Base-by-base conservation (phyloP, 2,888 invertebrate species). In the Drosophila niveifrons region DNA sequence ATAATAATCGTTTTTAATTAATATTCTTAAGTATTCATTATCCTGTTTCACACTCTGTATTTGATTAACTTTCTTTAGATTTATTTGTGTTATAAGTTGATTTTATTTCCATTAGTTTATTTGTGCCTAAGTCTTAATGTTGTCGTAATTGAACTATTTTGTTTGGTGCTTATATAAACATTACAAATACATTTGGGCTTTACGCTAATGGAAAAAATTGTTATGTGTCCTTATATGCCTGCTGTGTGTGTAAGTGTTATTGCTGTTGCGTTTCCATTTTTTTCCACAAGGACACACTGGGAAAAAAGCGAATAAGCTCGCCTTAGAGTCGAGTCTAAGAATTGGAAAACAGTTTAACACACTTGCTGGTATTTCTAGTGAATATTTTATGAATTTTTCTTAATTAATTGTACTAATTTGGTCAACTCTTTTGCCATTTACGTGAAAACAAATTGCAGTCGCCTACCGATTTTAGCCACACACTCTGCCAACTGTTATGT, bases 401-500 rank as follows among this genome's bases (percentile, higher is more conserved):
- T 63, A 66, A 74, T 74, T 58, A 65, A 68, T 72, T 80, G 47
- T 62, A 55, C 18, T 61, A 67, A 72, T 57, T 69, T 56, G 41
- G 29, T 62, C 48, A 66, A 73, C 44, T 74, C 34, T 73, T 72
- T 63, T 28, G 47, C 39, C 43, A 61, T 79, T 82, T 79, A 66
- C 75, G 73, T 84, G 72, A 75, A 89, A 77, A 75, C 67, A 72
- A 77, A 70, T 66, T 74, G 66, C 76, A 76, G 59, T 71, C 72
- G 73, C 79, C 68, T 72, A 65, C 72, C 86, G 76, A 78, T 88
- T 74, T 68, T 47, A 62, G 73, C 79, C 77, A 78, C 82, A 87
- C 78, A 83, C 83, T 78, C 85, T 81, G 77, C 90, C 88, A 90
- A 91, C 83, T 82, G 90, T 90, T 90, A 90, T 91, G 90, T 91